Evolutionary conservation across 2,888 invertebrate genomes (phyloP), one percentile per base, ranked within the genome.

Genomic region (Netelia fuscicornis): DNA sequence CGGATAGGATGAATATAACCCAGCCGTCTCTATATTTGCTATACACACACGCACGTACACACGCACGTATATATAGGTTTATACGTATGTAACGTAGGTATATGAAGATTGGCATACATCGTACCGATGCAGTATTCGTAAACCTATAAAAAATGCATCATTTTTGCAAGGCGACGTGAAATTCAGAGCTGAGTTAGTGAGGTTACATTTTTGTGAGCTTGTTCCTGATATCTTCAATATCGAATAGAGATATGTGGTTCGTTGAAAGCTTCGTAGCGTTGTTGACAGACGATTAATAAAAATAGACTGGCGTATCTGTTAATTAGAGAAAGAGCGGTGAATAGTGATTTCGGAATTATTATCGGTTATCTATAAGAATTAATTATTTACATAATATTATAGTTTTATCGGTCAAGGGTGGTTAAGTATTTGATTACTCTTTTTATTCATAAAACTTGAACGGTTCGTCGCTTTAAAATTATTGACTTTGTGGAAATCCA

Each of bases 61-160:
- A n/a, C n/a, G n/a, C n/a, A n/a, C n/a, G n/a, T 52, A 30, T 44
- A 72, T 74, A 23, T n/a, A 30, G 30, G 5, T 30, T 5, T 6
- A 6, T 37, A 37, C 8, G 44, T 23, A 54, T 48, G 71, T 79
- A 71, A 13, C 54, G 48, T 20, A 20, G 20, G 20, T 48, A 10
- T 17, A 48, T 23, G 37, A 71, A 48, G 37, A 37, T 37, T 17
- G 25, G 71, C 71, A 58, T 68, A 68, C 48, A 74, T 77, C 56
- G 67, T 37, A 37, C 37, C 25, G 20, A 54, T 44, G 54, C 30
- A 60, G 23, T 72, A 56, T 25, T 44, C 10, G 54, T 60, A 13
- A 58, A 37, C 37, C 68, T 60, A 78, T 83, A 78, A 56, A 83
- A 83, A 78, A 83, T n/a, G n/a, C n/a, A n/a, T 78, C 72, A 74